Base-by-base conservation (phyloP, 2,888 invertebrate genomes). In the Lasiommata megera region DNA sequence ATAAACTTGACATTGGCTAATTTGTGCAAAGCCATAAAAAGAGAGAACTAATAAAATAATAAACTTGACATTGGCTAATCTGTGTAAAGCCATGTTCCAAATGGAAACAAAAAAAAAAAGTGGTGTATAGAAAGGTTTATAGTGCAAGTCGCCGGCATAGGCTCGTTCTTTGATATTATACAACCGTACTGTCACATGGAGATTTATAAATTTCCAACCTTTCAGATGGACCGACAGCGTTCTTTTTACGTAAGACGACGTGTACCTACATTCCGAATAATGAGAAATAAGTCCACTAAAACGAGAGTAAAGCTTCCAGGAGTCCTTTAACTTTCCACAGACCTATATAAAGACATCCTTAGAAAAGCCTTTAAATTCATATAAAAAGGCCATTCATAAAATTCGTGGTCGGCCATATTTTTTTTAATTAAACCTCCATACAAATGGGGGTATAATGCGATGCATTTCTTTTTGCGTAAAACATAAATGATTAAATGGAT, bases 351-450 rank as follows among this genome's bases (percentile, higher is more conserved):
- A 50, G 46, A 54, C 38, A 47, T 58, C 60, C 53, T 60, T 51
- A 60, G 50, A 60, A 56, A 50, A 43, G n/a, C 50, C 46, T 50
- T 54, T 16, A 56, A 60, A 62, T 56, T 52, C 38, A 58, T 61
- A 56, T 61, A 44, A 56, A 44, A 56, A 55, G 29, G 31, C 48
- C 53, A 60, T 60, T 56, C 54, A 61, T 57, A 52, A 60, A 50
- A 54, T 44, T 52, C 40, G 43, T 58, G 31, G 54, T 18, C 34
- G 29, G 23, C 23, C 46, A 54, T 44, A 54, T 63, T 54, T 59
- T 62, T n/a, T 67, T 63, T 64, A 60, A 65, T 64, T 62, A 59
- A 63, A 57, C 47, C 58, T n/a, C 62, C 34, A 61, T 66, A 59
- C 52, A 61, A 60, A 60, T 54, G 40, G 43, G 52, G n/a, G 31